Evolutionary conservation across 2,797 vertebrate genomes (phyloP).

Genomic region (Cynopterus sphinx): DNA sequence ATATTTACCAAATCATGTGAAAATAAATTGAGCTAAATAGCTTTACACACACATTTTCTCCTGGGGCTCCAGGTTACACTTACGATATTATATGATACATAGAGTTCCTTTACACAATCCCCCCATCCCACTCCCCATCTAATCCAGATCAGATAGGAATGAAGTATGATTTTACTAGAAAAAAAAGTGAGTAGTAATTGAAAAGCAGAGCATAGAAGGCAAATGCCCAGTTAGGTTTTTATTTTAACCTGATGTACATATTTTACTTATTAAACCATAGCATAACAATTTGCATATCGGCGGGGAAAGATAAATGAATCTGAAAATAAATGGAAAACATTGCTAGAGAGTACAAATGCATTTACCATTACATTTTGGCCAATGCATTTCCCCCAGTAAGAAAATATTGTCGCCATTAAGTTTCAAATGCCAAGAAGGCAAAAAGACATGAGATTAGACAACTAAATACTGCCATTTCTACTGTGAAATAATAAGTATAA

Average conservation of each 20-base stretch:
- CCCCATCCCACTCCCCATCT: not conserved
- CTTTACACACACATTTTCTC: conserved; percentile 17
- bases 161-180: not conserved
- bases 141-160: not conserved
- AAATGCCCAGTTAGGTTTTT: conserved; percentile 20
- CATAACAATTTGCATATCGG: not conserved
- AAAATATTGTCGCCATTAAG: not conserved
- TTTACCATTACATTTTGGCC: not conserved
- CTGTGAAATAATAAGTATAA: not conserved
- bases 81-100: not conserved
- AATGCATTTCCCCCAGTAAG: not conserved
- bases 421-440: not conserved
- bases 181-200: not conserved
- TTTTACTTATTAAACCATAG: conserved; percentile 46
- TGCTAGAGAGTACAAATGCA: not conserved
- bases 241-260: conserved; percentile 33
- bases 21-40: conserved; percentile 48
- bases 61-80: not conserved
- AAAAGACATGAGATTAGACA: not conserved
- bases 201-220: not conserved
- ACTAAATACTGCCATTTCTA: not conserved
- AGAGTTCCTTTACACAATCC: not conserved
- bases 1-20: conserved; percentile 60
- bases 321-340: not conserved
- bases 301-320: not conserved